A percentile compares a stretch with the other conserved stretches of the same genome.
These are phyloP conservation scores for Anhinga rufa DNA, from an alignment of 2,113 vertebrate species.

Conservation along the genomic window DNA sequence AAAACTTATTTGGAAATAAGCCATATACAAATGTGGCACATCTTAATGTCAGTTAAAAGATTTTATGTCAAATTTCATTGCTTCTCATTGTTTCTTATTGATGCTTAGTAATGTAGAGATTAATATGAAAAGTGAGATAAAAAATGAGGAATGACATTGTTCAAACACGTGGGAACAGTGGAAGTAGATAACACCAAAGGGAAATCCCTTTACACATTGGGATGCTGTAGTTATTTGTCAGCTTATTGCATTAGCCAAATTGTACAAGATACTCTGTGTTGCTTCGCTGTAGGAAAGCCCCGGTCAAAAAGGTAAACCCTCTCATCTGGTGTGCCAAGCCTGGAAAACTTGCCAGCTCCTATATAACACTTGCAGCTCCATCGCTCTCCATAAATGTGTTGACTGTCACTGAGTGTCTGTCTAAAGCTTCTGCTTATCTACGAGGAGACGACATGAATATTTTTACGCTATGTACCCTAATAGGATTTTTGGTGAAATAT, in stretches of 20 bases:
- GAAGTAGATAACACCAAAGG: not conserved
- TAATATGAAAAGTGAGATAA: not conserved
- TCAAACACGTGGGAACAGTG: not conserved
- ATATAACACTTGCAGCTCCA: not conserved
- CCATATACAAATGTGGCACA: not conserved
- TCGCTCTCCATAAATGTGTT: not conserved
- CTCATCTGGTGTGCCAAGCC: not conserved
- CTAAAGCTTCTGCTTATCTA: constrained; percentile 24
- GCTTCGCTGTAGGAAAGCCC: not conserved
- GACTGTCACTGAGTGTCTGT: not conserved
- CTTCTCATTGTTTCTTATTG: not conserved
- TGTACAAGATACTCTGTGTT: not conserved
- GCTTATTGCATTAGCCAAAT: not conserved
- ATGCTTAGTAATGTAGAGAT: not conserved
- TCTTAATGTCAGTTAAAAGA: not conserved
- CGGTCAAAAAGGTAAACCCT: not conserved
- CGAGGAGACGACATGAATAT: not conserved
- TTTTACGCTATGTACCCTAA: not conserved
- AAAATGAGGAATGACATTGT: not conserved
- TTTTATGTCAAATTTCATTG: not conserved
- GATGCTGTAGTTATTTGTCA: not conserved
- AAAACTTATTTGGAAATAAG: constrained; percentile 46
- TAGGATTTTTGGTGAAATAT: constrained; percentile 24
- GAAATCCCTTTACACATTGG: not conserved
- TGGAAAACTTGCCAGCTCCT: not conserved